Evolutionary conservation across 2,888 invertebrate species (phyloP).

Genomic region (Dromius quadrimaculatus): DNA sequence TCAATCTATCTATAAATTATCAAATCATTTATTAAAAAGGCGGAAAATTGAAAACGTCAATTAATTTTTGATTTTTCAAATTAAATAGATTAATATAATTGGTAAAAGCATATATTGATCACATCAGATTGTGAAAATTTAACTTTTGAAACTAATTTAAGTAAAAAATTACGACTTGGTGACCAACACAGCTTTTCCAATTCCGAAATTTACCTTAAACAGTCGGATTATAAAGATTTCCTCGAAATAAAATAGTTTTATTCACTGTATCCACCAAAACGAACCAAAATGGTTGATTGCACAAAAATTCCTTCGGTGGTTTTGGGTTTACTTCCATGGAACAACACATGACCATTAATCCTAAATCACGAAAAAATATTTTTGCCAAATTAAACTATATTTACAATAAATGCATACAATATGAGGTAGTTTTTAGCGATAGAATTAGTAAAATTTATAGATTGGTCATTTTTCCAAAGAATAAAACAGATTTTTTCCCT

Average conservation of each 20-base stretch:
- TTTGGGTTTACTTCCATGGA: background rate
- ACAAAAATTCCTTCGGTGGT: background rate
- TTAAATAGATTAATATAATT: too few species aligned
- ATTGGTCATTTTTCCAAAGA: constrained; percentile 53
- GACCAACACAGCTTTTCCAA: too few species aligned
- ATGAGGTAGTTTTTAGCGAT: constrained; percentile 33
- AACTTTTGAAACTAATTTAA: background rate
- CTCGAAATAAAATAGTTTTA: background rate
- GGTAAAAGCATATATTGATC: too few species aligned
- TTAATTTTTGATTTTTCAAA: too few species aligned
- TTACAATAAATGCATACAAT: constrained; percentile 17
- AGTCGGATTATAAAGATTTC: background rate
- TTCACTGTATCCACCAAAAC: background rate
- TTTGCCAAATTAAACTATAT: background rate
- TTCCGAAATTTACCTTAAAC: background rate
- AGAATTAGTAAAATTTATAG: background rate
- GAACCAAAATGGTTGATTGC: background rate
- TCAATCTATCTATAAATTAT: background rate
- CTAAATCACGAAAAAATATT: constrained; percentile 37
- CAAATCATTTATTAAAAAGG: too few species aligned
- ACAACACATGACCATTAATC: background rate
- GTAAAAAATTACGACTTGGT: background rate
- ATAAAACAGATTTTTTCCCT: constrained; percentile 40
- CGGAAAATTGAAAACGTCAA: too few species aligned
- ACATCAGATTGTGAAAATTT: too few species aligned